Conservation (phyloP, 2,113 vertebrate genomes). For the Willisornis vidua region DNA sequence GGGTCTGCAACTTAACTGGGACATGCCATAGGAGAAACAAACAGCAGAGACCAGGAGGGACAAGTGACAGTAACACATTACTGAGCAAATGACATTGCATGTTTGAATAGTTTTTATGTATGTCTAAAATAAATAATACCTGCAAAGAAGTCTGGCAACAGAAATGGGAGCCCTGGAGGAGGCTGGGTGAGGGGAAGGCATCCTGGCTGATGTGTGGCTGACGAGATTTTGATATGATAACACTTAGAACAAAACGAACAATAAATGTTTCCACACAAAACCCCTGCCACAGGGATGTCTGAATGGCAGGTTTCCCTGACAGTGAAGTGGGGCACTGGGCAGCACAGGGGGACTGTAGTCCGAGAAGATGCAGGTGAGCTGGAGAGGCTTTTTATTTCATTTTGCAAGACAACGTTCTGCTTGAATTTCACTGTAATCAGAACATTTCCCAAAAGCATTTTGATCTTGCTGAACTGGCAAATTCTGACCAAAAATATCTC, state of each 20-base stretch:
- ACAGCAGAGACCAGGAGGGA: not conserved
- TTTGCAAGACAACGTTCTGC: not conserved
- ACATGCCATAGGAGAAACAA: not conserved
- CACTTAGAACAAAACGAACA: not conserved
- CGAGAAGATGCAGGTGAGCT: not conserved
- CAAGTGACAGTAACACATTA: not conserved
- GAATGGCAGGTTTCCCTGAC: not conserved
- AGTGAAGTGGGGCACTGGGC: not conserved
- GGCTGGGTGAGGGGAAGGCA: not conserved
- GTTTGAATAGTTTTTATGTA: not conserved
- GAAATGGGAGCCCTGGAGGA: not conserved
- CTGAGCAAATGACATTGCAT: not conserved
- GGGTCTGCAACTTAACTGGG: not conserved
- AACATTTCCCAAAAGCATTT: conserved; percentile 30
- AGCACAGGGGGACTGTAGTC: not conserved
- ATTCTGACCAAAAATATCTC: conserved; percentile 63
- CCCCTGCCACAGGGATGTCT: not conserved
- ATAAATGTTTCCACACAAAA: not conserved
- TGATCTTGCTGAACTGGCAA: conserved; percentile 60
- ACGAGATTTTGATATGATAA: not conserved
- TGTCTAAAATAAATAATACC: not conserved
- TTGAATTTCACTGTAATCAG: conserved; percentile 18
- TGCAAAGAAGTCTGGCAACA: not conserved
- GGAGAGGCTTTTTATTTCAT: not conserved
- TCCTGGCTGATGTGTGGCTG: not conserved